phyloP scores from a whole-genome alignment of 2,797 vertebrate species.

The Apodemus agrarius region DNA sequence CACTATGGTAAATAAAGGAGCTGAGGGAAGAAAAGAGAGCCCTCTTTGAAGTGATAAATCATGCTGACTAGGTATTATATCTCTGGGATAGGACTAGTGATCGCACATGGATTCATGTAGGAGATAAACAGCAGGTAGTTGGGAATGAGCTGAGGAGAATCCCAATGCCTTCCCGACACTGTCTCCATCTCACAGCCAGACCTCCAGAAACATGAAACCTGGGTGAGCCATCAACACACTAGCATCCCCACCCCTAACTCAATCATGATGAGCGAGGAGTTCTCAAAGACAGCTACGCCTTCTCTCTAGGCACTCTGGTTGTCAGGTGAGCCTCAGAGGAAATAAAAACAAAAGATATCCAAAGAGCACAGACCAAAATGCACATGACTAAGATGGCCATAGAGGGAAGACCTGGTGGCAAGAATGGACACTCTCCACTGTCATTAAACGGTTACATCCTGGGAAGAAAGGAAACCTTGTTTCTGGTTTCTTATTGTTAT shows the following conservation, averaged over 20 bases:
- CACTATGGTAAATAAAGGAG: not conserved
- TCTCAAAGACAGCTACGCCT: not conserved
- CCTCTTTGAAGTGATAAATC: not conserved
- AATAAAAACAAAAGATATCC: not conserved
- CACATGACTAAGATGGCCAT: not conserved
- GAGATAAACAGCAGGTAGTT: not conserved
- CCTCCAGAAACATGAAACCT: not conserved
- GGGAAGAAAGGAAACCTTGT: not conserved
- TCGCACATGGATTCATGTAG: not conserved
- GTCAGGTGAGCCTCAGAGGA: not conserved
- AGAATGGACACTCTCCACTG: not conserved
- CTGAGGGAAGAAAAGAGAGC: not conserved
- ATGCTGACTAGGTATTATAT: no score
- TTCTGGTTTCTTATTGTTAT: not conserved
- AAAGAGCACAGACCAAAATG: not conserved
- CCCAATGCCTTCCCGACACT: no score
- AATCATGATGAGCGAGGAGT: not conserved
- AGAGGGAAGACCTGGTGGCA: not conserved
- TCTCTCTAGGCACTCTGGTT: not conserved
- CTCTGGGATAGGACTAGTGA: not conserved
- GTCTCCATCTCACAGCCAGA: not conserved
- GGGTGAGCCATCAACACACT: not conserved
- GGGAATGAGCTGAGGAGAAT: not conserved
- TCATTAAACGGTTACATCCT: no score
- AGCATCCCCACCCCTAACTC: not conserved